Conservation (phyloP, 2,113 vertebrate genomes). For the Mugil cephalus region DNA sequence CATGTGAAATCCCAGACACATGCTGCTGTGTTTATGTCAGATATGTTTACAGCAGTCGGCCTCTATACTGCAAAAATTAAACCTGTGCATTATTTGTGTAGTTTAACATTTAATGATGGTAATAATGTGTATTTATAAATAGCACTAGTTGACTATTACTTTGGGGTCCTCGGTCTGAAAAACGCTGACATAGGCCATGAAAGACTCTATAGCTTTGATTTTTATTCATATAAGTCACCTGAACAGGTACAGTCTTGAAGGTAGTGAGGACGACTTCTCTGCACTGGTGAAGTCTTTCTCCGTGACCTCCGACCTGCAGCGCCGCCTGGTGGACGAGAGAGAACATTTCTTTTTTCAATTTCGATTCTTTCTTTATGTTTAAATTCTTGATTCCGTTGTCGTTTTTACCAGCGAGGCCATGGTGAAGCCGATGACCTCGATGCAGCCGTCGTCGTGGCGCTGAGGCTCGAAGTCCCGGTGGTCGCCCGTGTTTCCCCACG, state of each 20-base stretch:
- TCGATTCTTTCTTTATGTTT: not conserved
- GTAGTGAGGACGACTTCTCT: conserved; percentile 94
- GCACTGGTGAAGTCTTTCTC: conserved; percentile 96
- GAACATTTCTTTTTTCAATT: not conserved
- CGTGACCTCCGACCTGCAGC: conserved; percentile 96
- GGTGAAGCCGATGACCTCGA: conserved; percentile 98
- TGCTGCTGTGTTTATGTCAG: no score
- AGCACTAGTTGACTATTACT: no score
- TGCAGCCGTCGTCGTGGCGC: conserved; percentile 96
- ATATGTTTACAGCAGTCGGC: no score
- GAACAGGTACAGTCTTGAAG: conserved; percentile 95
- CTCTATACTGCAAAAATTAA: no score
- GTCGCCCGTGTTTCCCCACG: conserved; percentile 98
- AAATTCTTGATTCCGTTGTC: no score
- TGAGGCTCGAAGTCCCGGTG: conserved; percentile 98
- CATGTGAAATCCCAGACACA: no score
- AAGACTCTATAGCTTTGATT: no score
- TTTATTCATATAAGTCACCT: conserved; percentile 81
- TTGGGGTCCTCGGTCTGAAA: no score
- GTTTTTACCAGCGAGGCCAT: conserved; percentile 93
- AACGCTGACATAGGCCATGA: no score
- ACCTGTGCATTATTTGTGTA: no score
- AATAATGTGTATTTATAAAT: no score
- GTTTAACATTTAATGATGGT: no score
- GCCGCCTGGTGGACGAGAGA: conserved; percentile 87